phyloP scores from a whole-genome alignment of 2,113 vertebrate species.

The Hippocampus comes region DNA sequence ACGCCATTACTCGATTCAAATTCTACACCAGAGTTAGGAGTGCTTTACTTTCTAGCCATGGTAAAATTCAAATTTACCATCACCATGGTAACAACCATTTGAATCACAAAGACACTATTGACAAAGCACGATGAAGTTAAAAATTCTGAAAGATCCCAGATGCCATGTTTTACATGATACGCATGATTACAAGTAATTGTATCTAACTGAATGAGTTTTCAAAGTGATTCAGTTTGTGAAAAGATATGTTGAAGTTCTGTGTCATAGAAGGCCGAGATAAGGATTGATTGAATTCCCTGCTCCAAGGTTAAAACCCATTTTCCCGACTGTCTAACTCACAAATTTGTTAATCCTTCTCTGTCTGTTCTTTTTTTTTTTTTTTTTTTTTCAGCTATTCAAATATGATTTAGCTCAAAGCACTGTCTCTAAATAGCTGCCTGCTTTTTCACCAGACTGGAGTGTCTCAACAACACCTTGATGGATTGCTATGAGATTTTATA shows the following conservation, averaged over 20 bases:
- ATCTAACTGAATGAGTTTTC: not conserved
- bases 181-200: not conserved
- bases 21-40: not conserved
- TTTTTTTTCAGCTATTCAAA: not conserved
- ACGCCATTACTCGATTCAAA: not conserved
- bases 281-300: not conserved
- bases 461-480: conserved; percentile 7
- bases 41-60: not conserved
- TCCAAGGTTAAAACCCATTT: not conserved
- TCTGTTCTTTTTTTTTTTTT: not conserved
- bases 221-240: not conserved
- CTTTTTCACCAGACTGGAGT: not conserved
- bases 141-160: not conserved
- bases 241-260: not conserved
- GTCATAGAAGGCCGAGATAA: not conserved
- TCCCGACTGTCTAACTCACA: not conserved
- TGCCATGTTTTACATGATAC: not conserved
- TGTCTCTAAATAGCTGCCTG: not conserved
- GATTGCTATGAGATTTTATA: conserved; percentile 2
- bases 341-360: not conserved
- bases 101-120: not conserved
- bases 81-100: not conserved
- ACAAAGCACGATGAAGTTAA: not conserved
- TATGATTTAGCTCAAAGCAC: not conserved
- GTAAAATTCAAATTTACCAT: not conserved